These are phyloP conservation scores for Glaucopsyche alexis DNA, from an alignment of 2,888 invertebrate species.

Conservation along the genomic window DNA sequence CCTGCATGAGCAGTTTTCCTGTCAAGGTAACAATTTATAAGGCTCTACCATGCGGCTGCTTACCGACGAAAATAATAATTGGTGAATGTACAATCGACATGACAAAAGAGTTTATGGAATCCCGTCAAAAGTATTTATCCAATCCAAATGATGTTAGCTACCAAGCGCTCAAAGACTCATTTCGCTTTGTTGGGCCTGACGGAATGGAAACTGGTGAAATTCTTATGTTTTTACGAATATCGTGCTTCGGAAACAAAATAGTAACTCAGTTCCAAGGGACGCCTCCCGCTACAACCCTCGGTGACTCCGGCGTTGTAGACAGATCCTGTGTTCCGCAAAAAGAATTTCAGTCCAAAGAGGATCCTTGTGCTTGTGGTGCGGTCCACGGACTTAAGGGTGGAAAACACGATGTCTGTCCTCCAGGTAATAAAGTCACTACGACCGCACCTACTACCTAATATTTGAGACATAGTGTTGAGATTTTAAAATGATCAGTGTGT, in stretches of 20 bases:
- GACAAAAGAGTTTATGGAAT: slow-evolving; percentile 80
- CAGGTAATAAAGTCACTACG: background rate
- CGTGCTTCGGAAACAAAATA: slow-evolving; percentile 83
- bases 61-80: slow-evolving; percentile 82
- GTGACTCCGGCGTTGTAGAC: slow-evolving; percentile 51
- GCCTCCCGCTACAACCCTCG: slow-evolving; percentile 49
- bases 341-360: slow-evolving; percentile 54
- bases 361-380: slow-evolving; percentile 66
- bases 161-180: slow-evolving; percentile 81
- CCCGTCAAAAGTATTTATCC: slow-evolving; percentile 70
- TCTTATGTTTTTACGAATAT: slow-evolving; percentile 81
- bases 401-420: background rate
- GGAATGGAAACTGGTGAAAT: slow-evolving; percentile 79
- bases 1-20: slow-evolving; percentile 77
- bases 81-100: slow-evolving; percentile 81
- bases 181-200: slow-evolving; percentile 73
- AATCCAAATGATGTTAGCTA: slow-evolving; percentile 73
- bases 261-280: slow-evolving; percentile 82
- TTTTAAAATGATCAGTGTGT: too few relatives aligned
- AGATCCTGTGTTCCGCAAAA: slow-evolving; percentile 61
- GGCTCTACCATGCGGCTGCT: slow-evolving; percentile 80
- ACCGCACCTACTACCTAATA: too few relatives aligned
- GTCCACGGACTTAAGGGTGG: slow-evolving; percentile 44
- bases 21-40: slow-evolving; percentile 80
- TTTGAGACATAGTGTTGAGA: too few relatives aligned